Conservation (phyloP, 2,888 invertebrate species). For the Patella pellucida region DNA sequence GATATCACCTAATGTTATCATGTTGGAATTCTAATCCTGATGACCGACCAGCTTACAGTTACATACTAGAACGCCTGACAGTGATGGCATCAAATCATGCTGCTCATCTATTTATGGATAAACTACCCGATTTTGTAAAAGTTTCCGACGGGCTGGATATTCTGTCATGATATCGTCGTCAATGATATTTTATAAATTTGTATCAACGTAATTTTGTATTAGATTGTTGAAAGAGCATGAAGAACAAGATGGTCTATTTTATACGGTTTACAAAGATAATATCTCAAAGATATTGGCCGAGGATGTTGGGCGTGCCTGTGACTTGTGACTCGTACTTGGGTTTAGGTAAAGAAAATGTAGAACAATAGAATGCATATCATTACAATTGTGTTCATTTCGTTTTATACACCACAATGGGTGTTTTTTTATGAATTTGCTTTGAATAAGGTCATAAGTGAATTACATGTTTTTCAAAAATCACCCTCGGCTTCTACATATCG, state of each 20-base stretch:
- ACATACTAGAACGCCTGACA: slow-evolving; percentile 52
- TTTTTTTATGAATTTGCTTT: too few relatives aligned
- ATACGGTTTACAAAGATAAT: not conserved
- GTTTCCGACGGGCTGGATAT: slow-evolving; percentile 34
- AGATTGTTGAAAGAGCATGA: too few relatives aligned
- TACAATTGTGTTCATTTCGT: too few relatives aligned
- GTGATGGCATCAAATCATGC: slow-evolving; percentile 47
- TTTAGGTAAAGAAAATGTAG: slow-evolving; percentile 4
- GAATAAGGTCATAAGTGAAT: too few relatives aligned
- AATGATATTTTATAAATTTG: not conserved
- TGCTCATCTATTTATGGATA: slow-evolving; percentile 52
- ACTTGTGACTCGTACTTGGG: not conserved
- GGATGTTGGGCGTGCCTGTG: too few relatives aligned
- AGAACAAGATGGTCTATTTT: too few relatives aligned
- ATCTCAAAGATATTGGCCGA: not conserved
- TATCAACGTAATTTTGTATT: too few relatives aligned
- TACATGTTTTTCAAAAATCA: too few relatives aligned
- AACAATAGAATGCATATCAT: too few relatives aligned
- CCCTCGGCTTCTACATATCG: too few relatives aligned
- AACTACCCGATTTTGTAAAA: slow-evolving; percentile 53
- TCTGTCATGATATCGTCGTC: not conserved
- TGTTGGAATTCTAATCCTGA: slow-evolving; percentile 61
- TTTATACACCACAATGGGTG: too few relatives aligned
- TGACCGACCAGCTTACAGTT: slow-evolving; percentile 53
- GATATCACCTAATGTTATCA: slow-evolving; percentile 55